Conservation (phyloP, 2,113 vertebrate genomes). For the Galeopterus variegatus region DNA sequence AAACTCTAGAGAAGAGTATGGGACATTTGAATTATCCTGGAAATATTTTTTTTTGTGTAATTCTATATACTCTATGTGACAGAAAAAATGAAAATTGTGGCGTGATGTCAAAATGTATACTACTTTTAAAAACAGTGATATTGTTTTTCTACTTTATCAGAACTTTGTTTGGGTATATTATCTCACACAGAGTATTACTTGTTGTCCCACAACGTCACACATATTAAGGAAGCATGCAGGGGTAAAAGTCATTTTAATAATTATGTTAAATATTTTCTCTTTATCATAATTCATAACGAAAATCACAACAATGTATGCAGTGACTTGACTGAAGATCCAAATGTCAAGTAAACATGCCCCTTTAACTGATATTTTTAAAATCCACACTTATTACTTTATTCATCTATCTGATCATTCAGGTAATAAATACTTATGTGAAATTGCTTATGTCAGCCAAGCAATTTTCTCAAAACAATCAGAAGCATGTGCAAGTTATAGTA, state of each 20-base stretch:
- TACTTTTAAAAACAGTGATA: not conserved
- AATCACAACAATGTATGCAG: not conserved
- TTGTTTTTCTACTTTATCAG: not conserved
- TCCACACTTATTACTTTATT: slow-evolving; percentile 10
- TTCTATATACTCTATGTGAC: not conserved
- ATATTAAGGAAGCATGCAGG: not conserved
- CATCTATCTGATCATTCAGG: not conserved
- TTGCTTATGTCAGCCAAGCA: not conserved
- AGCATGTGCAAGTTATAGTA: not conserved
- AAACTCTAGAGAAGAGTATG: not conserved
- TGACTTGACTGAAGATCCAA: slow-evolving; percentile 41
- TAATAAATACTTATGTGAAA: not conserved
- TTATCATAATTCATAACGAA: not conserved
- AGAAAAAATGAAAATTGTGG: not conserved
- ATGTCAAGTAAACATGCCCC: not conserved
- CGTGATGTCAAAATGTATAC: not conserved
- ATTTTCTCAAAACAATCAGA: slow-evolving; percentile 33
- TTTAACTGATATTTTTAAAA: slow-evolving; percentile 12
- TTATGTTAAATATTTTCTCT: not conserved
- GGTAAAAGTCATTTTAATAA: not conserved
- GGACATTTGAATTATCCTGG: not conserved
- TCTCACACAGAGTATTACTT: not conserved
- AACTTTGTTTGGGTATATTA: not conserved
- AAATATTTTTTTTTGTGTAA: not conserved
- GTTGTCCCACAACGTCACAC: not conserved